A percentile compares a stretch with the other conserved stretches of the same genome.
These are phyloP conservation scores for Leucopsar rothschildi DNA, from an alignment of 2,113 vertebrate species.

Conservation along the genomic window DNA sequence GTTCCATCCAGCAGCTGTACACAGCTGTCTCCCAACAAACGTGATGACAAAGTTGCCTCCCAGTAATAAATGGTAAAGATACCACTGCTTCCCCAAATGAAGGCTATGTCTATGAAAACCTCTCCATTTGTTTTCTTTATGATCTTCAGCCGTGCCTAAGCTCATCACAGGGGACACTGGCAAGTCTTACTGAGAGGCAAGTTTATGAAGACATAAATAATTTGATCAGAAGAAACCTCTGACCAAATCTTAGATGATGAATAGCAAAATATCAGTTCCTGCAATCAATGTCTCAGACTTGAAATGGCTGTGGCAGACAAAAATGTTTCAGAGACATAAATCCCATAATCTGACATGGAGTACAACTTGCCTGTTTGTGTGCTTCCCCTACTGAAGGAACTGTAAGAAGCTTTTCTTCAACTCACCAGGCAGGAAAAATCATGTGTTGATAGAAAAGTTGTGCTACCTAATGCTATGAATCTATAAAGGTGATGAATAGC, in stretches of 20 bases:
- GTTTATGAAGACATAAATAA: neutral
- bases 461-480: slow-evolving; percentile 3
- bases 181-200: neutral
- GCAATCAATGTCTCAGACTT: neutral
- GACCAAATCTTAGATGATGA: neutral
- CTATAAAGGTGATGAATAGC: slow-evolving; percentile 24
- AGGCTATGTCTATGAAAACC: neutral
- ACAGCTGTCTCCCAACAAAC: neutral
- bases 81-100: neutral
- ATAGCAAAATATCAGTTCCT: neutral
- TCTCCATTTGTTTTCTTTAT: neutral
- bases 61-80: neutral
- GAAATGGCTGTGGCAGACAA: neutral
- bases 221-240: neutral
- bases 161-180: neutral
- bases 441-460: slow-evolving; percentile 11
- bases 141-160: neutral
- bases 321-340: neutral
- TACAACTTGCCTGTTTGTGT: neutral
- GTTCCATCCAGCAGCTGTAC: neutral
- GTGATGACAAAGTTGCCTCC: neutral
- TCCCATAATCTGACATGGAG: neutral
- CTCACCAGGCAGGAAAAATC: neutral
- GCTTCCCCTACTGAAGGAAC: neutral
- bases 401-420: neutral